Percentiles rank a stretch among this genome's conserved stretches.
Evolutionary conservation across 2,888 invertebrate genomes (phyloP).

Genomic region (Dromius quadrimaculatus): DNA sequence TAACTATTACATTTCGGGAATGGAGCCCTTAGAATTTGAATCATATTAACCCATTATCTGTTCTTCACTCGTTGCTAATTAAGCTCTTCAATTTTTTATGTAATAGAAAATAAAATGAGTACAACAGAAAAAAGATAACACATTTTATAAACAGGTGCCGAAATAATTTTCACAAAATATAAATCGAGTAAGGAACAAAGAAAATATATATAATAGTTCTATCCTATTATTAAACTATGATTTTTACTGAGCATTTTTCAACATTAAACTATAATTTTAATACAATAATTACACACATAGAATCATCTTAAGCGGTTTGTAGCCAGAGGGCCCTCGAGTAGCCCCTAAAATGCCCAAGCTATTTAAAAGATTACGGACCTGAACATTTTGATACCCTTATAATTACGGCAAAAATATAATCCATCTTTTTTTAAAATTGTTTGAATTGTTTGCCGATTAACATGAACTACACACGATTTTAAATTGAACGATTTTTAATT

Average conservation of each 20-base stretch:
- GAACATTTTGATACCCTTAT: background rate
- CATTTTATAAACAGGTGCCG: background rate
- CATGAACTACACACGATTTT: background rate
- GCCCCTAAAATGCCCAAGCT: background rate
- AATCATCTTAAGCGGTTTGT: background rate
- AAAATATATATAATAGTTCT: background rate
- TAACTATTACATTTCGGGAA: too few species aligned
- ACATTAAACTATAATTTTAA: slow-evolving; percentile 16
- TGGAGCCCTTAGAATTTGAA: background rate
- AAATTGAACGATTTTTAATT: background rate
- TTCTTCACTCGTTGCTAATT: background rate
- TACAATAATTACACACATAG: slow-evolving; percentile 2
- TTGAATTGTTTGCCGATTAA: background rate
- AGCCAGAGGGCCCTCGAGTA: background rate
- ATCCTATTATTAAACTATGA: background rate
- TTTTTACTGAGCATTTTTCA: background rate
- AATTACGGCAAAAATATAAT: background rate
- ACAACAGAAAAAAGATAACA: too few species aligned
- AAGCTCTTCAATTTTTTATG: background rate
- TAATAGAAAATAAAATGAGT: background rate
- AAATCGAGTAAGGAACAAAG: background rate
- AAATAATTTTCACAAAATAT: background rate
- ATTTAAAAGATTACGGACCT: background rate
- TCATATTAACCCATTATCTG: background rate
- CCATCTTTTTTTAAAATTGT: background rate